A percentile compares a stretch with the other conserved stretches of the same genome.
phyloP scores from a whole-genome alignment of 2,113 vertebrate species.

The Labeo catla region DNA sequence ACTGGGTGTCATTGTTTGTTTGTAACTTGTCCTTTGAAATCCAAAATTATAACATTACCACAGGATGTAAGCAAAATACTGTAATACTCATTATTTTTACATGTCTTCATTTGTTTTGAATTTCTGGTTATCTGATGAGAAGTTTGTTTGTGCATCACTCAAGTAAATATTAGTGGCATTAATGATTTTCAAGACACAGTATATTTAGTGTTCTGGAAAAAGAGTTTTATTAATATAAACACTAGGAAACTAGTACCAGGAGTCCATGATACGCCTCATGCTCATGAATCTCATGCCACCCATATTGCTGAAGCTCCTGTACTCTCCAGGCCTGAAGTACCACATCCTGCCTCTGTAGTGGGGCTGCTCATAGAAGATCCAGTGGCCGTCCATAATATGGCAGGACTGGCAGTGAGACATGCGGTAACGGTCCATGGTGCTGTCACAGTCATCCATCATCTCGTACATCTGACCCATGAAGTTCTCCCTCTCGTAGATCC shows the following conservation, averaged over 20 bases:
- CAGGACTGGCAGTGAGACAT: constrained; percentile 65
- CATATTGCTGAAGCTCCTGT: constrained; percentile 66
- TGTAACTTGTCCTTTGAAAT: neutral
- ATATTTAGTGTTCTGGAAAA: neutral
- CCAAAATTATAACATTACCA: neutral
- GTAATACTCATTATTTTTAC: neutral
- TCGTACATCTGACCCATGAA: constrained; percentile 31
- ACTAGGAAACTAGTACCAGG: neutral
- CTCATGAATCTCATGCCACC: constrained; percentile 34
- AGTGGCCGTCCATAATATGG: constrained; percentile 77
- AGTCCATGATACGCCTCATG: constrained; percentile 27
- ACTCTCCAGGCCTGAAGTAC: constrained; percentile 72
- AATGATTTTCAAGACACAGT: constrained; percentile 15
- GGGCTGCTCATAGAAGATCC: constrained; percentile 77
- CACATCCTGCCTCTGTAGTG: constrained; percentile 71
- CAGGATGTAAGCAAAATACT: neutral
- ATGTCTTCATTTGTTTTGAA: neutral
- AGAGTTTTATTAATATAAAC: neutral
- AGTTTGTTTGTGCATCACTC: neutral
- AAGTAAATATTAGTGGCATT: neutral
- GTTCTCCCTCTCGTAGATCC: constrained; percentile 29
- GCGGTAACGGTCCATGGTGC: constrained; percentile 13
- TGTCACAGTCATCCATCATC: constrained; percentile 31
- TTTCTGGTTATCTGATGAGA: neutral
- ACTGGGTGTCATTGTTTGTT: neutral